These are phyloP conservation scores for Epinotia bilunana DNA, from an alignment of 2,888 invertebrate species.

Conservation along the genomic window DNA sequence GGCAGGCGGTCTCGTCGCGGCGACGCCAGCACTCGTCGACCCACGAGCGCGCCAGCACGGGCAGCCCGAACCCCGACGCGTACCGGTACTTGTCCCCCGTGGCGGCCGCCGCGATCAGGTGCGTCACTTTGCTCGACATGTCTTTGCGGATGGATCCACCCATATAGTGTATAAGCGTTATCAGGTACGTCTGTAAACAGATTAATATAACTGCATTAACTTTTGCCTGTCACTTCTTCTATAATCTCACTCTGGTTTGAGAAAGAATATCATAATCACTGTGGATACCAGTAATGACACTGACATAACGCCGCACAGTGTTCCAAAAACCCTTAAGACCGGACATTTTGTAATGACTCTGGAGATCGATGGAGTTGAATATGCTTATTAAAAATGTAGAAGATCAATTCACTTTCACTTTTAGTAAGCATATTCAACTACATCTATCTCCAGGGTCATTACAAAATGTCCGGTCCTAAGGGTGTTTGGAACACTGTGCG, in stretches of 20 bases:
- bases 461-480: no score
- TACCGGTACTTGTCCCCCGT: conserved; percentile 97
- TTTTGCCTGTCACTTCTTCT: conserved; percentile 1
- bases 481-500: no score
- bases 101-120: conserved; percentile 95
- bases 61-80: conserved; percentile 94
- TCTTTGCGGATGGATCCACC: conserved; percentile 97
- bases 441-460: no score
- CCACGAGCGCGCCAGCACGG: conserved; percentile 95
- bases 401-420: no score
- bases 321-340: no score
- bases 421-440: no score
- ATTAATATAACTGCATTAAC: conserved; percentile 35
- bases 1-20: conserved; percentile 87
- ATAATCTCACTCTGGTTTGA: no score
- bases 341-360: no score
- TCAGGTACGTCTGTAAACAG: conserved; percentile 89
- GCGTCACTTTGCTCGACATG: conserved; percentile 94
- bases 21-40: conserved; percentile 94
- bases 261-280: not conserved
- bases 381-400: no score
- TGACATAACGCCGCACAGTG: no score
- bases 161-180: conserved; percentile 97
- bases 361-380: no score
- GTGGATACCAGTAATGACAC: no score